Evolutionary conservation across 2,888 invertebrate genomes (phyloP), one percentile per base, ranked within the genome.

Genomic region (Drosophila diplacantha): DNA sequence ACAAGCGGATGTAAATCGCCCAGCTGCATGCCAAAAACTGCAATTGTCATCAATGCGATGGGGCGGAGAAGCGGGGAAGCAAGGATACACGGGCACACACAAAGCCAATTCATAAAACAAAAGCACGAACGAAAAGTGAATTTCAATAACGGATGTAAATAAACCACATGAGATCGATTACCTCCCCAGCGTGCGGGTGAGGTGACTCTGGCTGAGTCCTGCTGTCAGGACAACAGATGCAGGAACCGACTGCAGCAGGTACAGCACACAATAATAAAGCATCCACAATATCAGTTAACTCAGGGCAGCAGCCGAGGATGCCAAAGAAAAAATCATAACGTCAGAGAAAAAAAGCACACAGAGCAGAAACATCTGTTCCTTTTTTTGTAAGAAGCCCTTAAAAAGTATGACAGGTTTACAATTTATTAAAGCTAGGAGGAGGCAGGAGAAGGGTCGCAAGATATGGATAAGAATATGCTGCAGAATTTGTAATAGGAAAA

Each of bases 121-220:
- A 82, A 49, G 69, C 57, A 65, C 32, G 60, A 60, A 66, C 56
- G 68, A 76, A 76, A 80, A 67, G 81, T 71, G 78, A 69, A 78
- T 84, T 83, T 78, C 83, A 81, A 81, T 83, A 86, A 79, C 86
- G 85, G 85, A 85, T 85, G 86, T 86, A 85, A 85, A 86, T 86
- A 85, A 86, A 85, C 86, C 85, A 81, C 85, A 85, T 81, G 74
- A 82, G 86, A 85, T 85, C 85, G 85, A 85, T 85, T 85, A 85
- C 86, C 74, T 74, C 72, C 76, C 64, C 66, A 72, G 83, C 61
- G 71, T 75, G 79, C 81, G 49, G 44, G 73, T 47, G 63, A 46
- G 54, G 54, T 18, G 58, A 58, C 47, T 52, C 43, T 64, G 39
- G 54, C 37, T 22, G 58, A 58, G 52, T 66, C 65, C 71, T 39